Base-by-base conservation (phyloP, 2,888 invertebrate genomes). In the Adelphocoris suturalis region DNA sequence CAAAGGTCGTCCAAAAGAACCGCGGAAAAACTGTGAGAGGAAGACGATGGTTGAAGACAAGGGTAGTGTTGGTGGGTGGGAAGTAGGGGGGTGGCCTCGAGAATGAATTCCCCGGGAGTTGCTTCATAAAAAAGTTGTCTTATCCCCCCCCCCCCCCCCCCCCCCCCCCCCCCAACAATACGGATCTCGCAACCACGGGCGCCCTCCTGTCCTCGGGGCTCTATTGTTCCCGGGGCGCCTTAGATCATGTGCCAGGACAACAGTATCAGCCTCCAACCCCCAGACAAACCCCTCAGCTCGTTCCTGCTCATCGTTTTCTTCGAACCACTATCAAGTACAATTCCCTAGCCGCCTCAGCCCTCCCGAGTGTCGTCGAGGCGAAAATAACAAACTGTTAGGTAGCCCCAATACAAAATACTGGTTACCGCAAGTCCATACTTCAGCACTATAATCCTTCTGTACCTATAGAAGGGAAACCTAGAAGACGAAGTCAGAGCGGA, bases 161-260 rank as follows among this genome's bases (percentile, higher is more conserved):
- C 61, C 11, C 19, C 19, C 61, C 0, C 61, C 61, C 61, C 19
- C 19, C 61, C 0, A 9, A 9, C 61, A 14, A 12, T 11, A 7
- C 52, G 14, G 52, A 2, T 16, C 13, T 16, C 52, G 52, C 52
- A 16, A 52, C 52, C 14, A 52, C 37, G 37, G 37, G 37, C 52
- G 52, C 37, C 52, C 52, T 14, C 52, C 16, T 57, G 57, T n/a
- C 23, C 68, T 19, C 11, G 23, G 68, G 68, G 68, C 68, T 68
- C 68, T 68, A 68, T 68, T 68, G 68, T 68, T 68, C 68, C 68
- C 68, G 68, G 23, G 68, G 68, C 23, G 27, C 68, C 68, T 68
- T 68, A 68, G 68, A 68, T 68, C 68, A 68, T 68, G 68, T 68
- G 68, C 68, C 68, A 68, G 68, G 68, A 68, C 68, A 68, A 23